Base-by-base conservation (phyloP, 2,888 invertebrate species). In the Drosophila ustulata region DNA sequence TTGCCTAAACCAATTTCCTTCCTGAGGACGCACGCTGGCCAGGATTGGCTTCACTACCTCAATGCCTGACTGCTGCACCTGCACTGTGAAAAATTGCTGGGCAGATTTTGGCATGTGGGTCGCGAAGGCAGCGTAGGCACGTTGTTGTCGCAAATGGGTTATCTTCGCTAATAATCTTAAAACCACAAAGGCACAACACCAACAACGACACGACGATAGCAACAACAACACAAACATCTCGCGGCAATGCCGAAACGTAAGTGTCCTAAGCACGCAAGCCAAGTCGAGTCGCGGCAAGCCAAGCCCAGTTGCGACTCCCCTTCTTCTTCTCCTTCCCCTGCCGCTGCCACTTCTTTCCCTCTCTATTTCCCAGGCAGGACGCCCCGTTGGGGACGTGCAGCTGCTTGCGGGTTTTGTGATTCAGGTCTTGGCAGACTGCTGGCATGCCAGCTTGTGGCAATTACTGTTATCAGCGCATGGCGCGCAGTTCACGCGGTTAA, bases 1-100 rank as follows among this genome's bases (percentile, higher is more conserved):
- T 91, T 90, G 91, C 86, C 89, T 89, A 89, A 91, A 85, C 90
- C 91, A 90, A 90, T 91, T 91, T 91, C 90, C 90, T 88, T 83
- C 74, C 87, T 70, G 71, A 32, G 58, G 52, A n/a, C 52, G 70
- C 72, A 71, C 26, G 55, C 63, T 56, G 68, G 51, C 11, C 39
- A 41, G 13, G 55, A 41, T 32, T 56, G 32, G 25, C 58, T 18
- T 18, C 18, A 18, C 18, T 18, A 18, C 18, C 18, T 45, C 56
- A 65, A 58, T 32, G 32, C 32, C 63, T 37, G 41, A 25, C 55
- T 46, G 53, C 66, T 80, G 69, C 75, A 69, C 69, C 74, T 64
- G 46, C 66, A 77, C 71, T 72, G 86, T 83, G 78, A 83, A 86
- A 89, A 85, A 88, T 88, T 73, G 66, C 84, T 64, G 58, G 53